These are phyloP conservation scores for Toxotes lorentzi DNA, from an alignment of 2,797 vertebrate species.

Conservation along the genomic window DNA sequence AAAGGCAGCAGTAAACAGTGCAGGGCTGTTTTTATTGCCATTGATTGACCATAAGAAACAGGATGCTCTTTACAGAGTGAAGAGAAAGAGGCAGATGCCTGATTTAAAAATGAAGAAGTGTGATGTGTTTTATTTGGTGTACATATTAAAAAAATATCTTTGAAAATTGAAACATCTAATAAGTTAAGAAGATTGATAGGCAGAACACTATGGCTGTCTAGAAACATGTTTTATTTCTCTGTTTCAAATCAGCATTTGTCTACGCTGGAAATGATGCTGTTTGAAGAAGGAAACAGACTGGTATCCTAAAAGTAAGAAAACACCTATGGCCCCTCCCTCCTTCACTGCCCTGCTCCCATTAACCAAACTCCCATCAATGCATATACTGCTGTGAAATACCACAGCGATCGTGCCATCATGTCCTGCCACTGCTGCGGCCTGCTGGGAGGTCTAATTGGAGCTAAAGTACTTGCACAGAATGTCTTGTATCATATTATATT, in stretches of 20 bases:
- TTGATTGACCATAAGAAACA: constrained; percentile 15
- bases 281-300: constrained; percentile 17
- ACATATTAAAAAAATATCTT: too few relatives aligned
- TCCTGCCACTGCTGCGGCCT: constrained; percentile 17
- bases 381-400: constrained; percentile 52
- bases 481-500: background rate
- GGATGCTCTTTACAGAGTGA: background rate
- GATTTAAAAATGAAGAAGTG: constrained; percentile 29
- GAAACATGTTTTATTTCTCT: constrained; percentile 1
- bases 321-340: background rate
- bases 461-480: background rate
- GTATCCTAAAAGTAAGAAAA: constrained; percentile 17
- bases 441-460: constrained; percentile 65
- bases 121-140: constrained; percentile 30
- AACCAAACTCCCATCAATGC: constrained; percentile 25
- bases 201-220: background rate
- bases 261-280: background rate
- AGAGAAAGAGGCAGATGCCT: constrained; percentile 1
- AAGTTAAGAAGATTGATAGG: constrained; percentile 32
- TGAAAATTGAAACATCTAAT: constrained; percentile 36
- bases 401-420: constrained; percentile 1
- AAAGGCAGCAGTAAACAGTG: constrained; percentile 1
- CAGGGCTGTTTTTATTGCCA: constrained; percentile 21
- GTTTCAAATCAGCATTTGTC: background rate
- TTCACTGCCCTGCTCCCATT: constrained; percentile 21